Conservation (phyloP, 2,797 vertebrate species). For the Cuculus canorus region DNA sequence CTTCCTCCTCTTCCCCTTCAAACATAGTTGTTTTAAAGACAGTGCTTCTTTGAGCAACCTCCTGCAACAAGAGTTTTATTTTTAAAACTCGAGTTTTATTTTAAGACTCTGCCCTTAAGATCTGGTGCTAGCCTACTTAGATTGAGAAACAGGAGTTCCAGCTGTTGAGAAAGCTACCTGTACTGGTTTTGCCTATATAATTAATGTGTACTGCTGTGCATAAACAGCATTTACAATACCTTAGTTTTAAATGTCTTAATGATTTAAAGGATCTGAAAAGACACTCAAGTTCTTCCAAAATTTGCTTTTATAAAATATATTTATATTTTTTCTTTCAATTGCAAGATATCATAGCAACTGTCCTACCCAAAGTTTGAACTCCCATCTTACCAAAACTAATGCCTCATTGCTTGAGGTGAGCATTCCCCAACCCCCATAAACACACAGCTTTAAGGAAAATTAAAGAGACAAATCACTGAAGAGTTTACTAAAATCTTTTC, state of each 20-base stretch:
- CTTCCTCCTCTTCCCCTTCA: constrained; percentile 75
- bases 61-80: constrained; percentile 75
- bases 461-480: not conserved
- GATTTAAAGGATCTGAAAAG: not conserved
- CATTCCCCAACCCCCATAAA: not conserved
- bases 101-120: no score
- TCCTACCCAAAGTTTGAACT: not conserved
- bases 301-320: not conserved
- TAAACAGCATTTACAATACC: not conserved
- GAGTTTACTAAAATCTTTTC: not conserved
- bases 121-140: not conserved
- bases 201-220: not conserved
- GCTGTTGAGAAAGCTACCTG: not conserved
- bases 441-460: not conserved
- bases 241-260: not conserved
- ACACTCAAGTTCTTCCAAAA: not conserved
- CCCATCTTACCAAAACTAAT: not conserved
- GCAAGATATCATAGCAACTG: not conserved
- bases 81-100: not conserved
- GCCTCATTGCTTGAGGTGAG: not conserved
- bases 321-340: not conserved
- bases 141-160: not conserved
- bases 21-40: constrained; percentile 82
- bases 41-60: constrained; percentile 89
- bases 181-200: not conserved